phyloP scores from a whole-genome alignment of 2,113 vertebrate genomes.

The Coreoperca whiteheadi region DNA sequence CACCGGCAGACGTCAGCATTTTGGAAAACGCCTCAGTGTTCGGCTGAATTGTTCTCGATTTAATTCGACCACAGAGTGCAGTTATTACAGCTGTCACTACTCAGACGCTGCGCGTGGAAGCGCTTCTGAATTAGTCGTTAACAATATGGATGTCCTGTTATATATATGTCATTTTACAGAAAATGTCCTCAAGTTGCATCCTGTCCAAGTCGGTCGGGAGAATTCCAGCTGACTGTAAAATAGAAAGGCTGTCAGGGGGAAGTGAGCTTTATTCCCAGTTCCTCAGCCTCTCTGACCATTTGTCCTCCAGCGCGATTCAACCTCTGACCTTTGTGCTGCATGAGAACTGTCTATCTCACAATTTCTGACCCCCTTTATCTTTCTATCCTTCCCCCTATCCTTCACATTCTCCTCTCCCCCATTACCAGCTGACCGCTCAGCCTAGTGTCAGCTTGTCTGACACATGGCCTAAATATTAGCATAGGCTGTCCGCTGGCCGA shows the following conservation, averaged over 20 bases:
- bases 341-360: constrained; percentile 17
- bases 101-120: too few relatives aligned
- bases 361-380: constrained; percentile 18
- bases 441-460: constrained; percentile 32
- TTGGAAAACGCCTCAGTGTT: too few relatives aligned
- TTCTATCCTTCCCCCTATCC: background rate
- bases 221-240: background rate
- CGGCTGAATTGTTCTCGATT: too few relatives aligned
- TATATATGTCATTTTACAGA: too few relatives aligned
- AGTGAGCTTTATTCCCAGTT: background rate
- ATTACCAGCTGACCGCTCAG: constrained; percentile 17
- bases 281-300: background rate
- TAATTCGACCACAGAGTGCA: too few relatives aligned
- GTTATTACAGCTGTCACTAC: too few relatives aligned
- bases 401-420: background rate
- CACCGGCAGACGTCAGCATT: too few relatives aligned
- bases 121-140: too few relatives aligned
- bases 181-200: background rate
- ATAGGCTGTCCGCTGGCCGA: constrained; percentile 16
- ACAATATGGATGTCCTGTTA: too few relatives aligned
- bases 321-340: constrained; percentile 31
- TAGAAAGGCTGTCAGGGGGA: background rate
- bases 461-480: constrained; percentile 28
- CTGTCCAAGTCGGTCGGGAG: background rate
- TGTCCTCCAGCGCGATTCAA: background rate